Evolutionary conservation across 2,797 vertebrate genomes (phyloP).

Genomic region (Acanthurus lineatus): DNA sequence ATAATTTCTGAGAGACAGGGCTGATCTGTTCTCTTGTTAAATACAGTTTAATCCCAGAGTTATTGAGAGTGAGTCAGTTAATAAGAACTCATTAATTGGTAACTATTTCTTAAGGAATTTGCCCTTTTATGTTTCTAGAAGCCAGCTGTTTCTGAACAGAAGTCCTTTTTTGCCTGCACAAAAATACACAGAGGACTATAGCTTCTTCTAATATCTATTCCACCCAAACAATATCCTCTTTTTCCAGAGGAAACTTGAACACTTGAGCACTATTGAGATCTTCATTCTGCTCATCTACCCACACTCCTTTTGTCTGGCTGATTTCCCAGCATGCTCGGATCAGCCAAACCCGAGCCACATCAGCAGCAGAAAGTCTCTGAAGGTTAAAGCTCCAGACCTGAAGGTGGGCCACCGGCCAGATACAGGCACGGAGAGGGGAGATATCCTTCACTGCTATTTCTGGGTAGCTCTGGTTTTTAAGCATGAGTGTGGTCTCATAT

Average conservation of each 20-base stretch:
- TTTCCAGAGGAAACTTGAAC: slow-evolving; percentile 62
- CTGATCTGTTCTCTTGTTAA: too few species aligned
- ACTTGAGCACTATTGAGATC: slow-evolving; percentile 54
- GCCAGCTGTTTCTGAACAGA: slow-evolving; percentile 25
- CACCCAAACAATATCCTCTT: slow-evolving; percentile 56
- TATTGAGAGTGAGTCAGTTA: neutral
- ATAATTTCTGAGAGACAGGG: too few species aligned
- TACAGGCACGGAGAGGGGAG: slow-evolving; percentile 28
- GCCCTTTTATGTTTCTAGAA: neutral
- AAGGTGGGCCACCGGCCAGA: slow-evolving; percentile 72
- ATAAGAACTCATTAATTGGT: neutral
- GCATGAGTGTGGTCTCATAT: slow-evolving; percentile 25
- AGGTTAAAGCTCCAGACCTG: slow-evolving; percentile 76
- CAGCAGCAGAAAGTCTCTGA: slow-evolving; percentile 65
- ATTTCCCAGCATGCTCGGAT: slow-evolving; percentile 61
- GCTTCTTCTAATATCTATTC: slow-evolving; percentile 31
- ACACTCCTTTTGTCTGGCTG: slow-evolving; percentile 61
- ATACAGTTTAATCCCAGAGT: neutral
- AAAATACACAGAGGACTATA: slow-evolving; percentile 21
- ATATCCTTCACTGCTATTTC: slow-evolving; percentile 63
- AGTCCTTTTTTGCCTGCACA: slow-evolving; percentile 22
- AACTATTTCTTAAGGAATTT: neutral
- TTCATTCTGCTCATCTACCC: slow-evolving; percentile 63
- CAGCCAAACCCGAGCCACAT: slow-evolving; percentile 72
- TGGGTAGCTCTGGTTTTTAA: slow-evolving; percentile 58